Percentiles rank a stretch among this genome's conserved stretches.
Conservation (phyloP, 2,113 vertebrate genomes). For the Cololabis saira region DNA sequence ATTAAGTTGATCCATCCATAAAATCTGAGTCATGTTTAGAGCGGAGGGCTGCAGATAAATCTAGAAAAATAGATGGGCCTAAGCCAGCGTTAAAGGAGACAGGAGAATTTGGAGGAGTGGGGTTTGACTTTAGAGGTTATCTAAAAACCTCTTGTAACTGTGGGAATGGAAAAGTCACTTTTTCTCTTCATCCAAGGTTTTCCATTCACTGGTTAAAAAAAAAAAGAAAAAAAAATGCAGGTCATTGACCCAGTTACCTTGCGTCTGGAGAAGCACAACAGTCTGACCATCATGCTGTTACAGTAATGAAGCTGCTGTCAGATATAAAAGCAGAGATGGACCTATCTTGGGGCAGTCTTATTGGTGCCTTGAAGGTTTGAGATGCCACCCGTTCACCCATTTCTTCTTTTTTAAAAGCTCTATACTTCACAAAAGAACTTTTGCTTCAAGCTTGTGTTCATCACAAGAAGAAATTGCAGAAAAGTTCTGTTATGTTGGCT, state of each 20-base stretch:
- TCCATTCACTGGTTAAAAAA: constrained; percentile 17
- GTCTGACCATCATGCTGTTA: constrained; percentile 12
- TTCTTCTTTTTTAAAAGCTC: too few relatives aligned
- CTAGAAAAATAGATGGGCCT: constrained; percentile 30
- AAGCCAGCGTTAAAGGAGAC: constrained; percentile 28
- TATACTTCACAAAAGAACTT: too few relatives aligned
- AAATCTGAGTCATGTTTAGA: constrained; percentile 57
- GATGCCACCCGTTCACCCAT: too few relatives aligned
- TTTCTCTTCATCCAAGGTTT: constrained; percentile 32
- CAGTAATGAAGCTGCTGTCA: constrained; percentile 18
- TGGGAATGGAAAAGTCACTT: constrained; percentile 39
- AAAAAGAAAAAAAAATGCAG: constrained; percentile 27
- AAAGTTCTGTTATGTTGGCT: not conserved
- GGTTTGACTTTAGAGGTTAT: constrained; percentile 47
- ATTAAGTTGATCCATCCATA: constrained; percentile 54
- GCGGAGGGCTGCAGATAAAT: constrained; percentile 49
- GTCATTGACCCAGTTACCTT: constrained; percentile 29
- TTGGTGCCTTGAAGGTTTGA: too few relatives aligned
- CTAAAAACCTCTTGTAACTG: constrained; percentile 55
- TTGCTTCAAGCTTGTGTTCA: too few relatives aligned
- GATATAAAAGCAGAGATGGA: not conserved
- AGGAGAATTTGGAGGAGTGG: constrained; percentile 31
- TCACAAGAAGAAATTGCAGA: too few relatives aligned
- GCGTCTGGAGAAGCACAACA: constrained; percentile 19
- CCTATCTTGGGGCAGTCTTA: too few relatives aligned